Base-by-base conservation (phyloP, 2,113 vertebrate genomes). In the Cyprinodon brontotheroides region DNA sequence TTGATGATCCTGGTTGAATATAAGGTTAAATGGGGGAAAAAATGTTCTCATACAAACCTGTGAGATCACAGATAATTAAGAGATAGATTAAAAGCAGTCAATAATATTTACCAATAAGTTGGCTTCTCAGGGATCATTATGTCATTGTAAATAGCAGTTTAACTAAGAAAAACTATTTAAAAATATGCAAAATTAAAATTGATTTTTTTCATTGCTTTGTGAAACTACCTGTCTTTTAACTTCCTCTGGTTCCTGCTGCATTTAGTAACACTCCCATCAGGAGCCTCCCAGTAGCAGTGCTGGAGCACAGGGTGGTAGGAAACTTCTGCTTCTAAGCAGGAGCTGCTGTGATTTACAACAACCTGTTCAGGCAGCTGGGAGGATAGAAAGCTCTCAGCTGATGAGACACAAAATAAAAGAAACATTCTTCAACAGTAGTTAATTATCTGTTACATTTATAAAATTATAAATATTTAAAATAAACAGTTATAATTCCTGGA, bases 371-470 rank as follows among this genome's bases (percentile, higher is more conserved):
- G 81, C 69, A 95, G 82, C 70, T 92, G 89, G 79, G 94, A 87
- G 4, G 95, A 93, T 86, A 98, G 93, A 90, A 95, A 95, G 70
- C 92, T 94, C 3, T 94, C 91, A 70, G 94, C 97, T 99, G 89
- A 73, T 11, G 71, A 17, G 66, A 84, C 22, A 71, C 41, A 71
- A 59, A 13, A 74, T 29, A 68, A 82, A 57, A 12, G 75, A 47
- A 37, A 11, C 5, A 39, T 65, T 29, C 29, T 0, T 11, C 15
- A 66, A 4, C n/a, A 36, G 40, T 2, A 17, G 1, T 29, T 14
- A 61, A 53, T 12, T 47, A 48, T 15, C 39, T 3, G 68, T 15
- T 13, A 20, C 17, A 8, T 20, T 3, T n/a, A 9, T n/a, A 57
- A 20, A 57, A n/a, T 1, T 66, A 29, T 15, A 29, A 8, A 13